Conservation (phyloP, 2,888 invertebrate species). For the Eueremaeus valkanovi region DNA sequence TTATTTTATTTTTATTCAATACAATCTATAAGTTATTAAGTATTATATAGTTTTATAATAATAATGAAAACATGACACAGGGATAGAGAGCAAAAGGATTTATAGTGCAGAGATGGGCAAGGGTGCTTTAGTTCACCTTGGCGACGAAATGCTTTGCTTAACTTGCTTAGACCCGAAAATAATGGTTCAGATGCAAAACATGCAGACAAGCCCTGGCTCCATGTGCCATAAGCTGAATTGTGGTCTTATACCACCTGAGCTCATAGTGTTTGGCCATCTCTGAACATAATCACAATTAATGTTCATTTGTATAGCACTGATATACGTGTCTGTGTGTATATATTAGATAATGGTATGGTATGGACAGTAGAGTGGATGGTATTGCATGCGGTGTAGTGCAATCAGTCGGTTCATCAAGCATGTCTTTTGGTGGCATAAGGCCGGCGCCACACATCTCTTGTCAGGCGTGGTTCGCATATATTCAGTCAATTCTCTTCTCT, state of each 20-base stretch:
- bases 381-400: not conserved
- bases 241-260: no score
- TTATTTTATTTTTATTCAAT: not conserved
- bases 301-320: not conserved
- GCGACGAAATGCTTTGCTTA: no score
- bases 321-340: not conserved
- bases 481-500: not conserved
- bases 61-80: not conserved
- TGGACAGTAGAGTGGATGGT: not conserved
- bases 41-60: no score
- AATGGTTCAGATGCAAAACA: no score
- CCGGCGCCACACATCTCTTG: not conserved
- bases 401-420: conserved; percentile 8
- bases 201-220: no score
- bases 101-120: no score
- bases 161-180: no score
- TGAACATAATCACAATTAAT: not conserved
- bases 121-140: no score
- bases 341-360: not conserved
- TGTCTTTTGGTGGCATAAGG: conserved; percentile 13
- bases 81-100: not conserved
- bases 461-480: not conserved
- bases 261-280: no score
- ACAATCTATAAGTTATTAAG: no score
- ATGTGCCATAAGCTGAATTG: no score